Percentiles rank a stretch among this genome's conserved stretches.
phyloP scores from a whole-genome alignment of 1,140 invertebrate genomes.

The Brachionus rubens region DNA sequence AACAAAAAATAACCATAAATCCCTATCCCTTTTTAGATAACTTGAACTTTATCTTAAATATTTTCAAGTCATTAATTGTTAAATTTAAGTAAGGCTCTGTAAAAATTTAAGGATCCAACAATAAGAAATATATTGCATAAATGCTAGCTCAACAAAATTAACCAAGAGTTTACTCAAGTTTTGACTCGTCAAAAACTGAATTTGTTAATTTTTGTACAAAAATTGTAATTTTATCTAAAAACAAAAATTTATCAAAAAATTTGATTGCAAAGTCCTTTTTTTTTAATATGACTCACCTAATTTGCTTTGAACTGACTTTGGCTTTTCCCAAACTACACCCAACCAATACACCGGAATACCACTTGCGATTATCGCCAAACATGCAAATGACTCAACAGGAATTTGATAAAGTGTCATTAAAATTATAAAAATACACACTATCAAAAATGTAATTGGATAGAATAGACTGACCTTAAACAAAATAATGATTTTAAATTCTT shows the following conservation, averaged over 20 bases:
- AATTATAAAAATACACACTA: conserved; percentile 37
- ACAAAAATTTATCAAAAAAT: neutral
- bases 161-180: conserved; percentile 24
- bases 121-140: too few species aligned
- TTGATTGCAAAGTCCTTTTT: neutral
- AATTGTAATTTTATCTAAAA: conserved; percentile 12
- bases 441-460: conserved; percentile 42
- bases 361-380: conserved; percentile 13
- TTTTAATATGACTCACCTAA: neutral
- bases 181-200: conserved; percentile 46
- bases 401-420: conserved; percentile 39
- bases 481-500: too few species aligned
- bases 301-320: conserved; percentile 28
- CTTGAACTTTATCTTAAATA: too few species aligned
- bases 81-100: too few species aligned
- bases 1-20: too few species aligned
- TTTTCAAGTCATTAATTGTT: too few species aligned
- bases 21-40: too few species aligned
- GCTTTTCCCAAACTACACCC: conserved; percentile 34
- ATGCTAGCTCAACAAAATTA: too few species aligned
- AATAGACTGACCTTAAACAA: conserved; percentile 30
- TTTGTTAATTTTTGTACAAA: conserved; percentile 44
- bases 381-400: conserved; percentile 37
- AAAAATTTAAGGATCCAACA: too few species aligned
- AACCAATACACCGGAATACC: conserved; percentile 36